phyloP scores from a whole-genome alignment of 2,113 vertebrate species.

The Centrocercus urophasianus region DNA sequence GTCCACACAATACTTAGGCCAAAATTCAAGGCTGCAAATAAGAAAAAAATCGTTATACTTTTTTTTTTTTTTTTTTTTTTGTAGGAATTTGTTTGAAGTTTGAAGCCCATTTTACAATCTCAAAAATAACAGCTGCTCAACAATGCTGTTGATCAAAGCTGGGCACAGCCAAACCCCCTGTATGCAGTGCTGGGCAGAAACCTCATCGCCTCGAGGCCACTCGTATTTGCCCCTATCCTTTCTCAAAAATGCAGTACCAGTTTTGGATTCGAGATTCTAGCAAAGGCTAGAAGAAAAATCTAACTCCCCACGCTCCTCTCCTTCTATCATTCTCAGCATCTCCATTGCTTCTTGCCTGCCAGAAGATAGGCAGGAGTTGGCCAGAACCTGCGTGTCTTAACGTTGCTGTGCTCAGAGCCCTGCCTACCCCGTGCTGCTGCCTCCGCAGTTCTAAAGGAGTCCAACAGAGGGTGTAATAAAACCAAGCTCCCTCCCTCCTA shows the following conservation, averaged over 20 bases:
- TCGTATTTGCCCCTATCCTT: background rate
- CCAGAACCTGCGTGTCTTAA: background rate
- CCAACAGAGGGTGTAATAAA: background rate
- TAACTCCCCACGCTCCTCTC: background rate
- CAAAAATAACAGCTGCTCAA: background rate
- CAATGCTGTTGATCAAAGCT: background rate
- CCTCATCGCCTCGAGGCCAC: background rate
- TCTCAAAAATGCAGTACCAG: background rate
- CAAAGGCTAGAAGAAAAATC: background rate
- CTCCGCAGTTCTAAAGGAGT: background rate
- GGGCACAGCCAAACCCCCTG: background rate
- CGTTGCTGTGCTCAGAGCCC: background rate
- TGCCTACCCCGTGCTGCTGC: background rate
- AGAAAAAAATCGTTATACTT: background rate
- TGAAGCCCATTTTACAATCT: background rate
- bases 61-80: background rate
- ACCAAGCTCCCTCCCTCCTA: constrained; percentile 62
- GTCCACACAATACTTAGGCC: background rate
- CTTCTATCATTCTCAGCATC: background rate
- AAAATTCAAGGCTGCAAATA: background rate
- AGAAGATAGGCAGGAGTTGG: background rate
- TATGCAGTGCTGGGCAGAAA: background rate
- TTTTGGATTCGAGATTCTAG: background rate
- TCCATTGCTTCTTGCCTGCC: background rate
- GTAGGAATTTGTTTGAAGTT: background rate